Conservation (phyloP, 1,140 invertebrate genomes). For the Solenopsis fugax region DNA sequence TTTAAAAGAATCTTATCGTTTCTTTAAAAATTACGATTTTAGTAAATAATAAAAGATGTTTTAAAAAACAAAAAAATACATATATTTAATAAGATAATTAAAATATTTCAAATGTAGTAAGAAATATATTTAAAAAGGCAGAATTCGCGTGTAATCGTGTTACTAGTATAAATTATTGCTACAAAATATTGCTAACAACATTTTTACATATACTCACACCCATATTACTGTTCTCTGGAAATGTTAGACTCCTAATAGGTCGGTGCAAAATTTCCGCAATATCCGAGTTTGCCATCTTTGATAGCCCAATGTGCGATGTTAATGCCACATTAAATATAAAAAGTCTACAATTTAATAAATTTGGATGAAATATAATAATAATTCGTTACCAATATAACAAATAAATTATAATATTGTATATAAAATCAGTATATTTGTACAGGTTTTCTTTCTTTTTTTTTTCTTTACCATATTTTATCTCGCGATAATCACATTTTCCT, state of each 20-base stretch:
- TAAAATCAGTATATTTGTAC: neutral
- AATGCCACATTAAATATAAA: constrained; percentile 42
- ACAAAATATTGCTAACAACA: neutral
- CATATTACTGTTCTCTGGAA: constrained; percentile 81
- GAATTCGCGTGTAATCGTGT: neutral
- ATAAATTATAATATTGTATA: neutral
- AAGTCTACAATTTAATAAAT: constrained; percentile 54
- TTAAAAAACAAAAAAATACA: neutral
- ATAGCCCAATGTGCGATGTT: neutral
- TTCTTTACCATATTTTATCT: neutral
- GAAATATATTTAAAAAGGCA: neutral
- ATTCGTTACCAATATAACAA: neutral
- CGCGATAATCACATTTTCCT: neutral
- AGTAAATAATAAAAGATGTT: neutral
- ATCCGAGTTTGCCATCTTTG: constrained; percentile 78
- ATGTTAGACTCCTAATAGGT: constrained; percentile 82
- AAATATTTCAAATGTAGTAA: neutral
- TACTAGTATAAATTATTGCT: neutral
- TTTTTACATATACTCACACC: constrained; percentile 78
- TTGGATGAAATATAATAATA: neutral
- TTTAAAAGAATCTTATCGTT: neutral
- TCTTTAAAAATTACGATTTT: neutral
- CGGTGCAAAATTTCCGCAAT: constrained; percentile 83
- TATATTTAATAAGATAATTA: neutral
- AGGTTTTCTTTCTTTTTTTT: neutral